Evolutionary conservation across 2,888 invertebrate species (phyloP).

Genomic region (Acronicta psi): DNA sequence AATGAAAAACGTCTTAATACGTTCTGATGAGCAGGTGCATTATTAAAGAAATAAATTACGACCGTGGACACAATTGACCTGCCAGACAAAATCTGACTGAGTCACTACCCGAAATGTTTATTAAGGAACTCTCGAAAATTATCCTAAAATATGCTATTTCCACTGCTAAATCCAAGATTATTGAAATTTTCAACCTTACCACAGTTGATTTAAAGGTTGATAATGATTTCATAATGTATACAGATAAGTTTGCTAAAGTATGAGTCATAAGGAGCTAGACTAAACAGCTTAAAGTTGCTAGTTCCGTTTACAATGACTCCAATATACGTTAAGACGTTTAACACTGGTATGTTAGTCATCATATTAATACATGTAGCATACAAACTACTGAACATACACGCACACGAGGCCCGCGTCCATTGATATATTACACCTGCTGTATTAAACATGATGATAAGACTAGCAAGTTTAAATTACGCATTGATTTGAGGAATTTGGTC

Average conservation of each 20-base stretch:
- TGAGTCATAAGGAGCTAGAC: slow-evolving; percentile 54
- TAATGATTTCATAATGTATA: not conserved
- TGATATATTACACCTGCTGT: not conserved
- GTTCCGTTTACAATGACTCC: slow-evolving; percentile 74
- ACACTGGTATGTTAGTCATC: slow-evolving; percentile 50
- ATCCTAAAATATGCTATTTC: slow-evolving; percentile 5
- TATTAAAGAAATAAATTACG: slow-evolving; percentile 21
- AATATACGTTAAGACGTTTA: slow-evolving; percentile 65
- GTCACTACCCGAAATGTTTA: slow-evolving; percentile 45
- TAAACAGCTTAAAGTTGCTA: slow-evolving; percentile 65
- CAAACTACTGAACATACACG: slow-evolving; percentile 23
- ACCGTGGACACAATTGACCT: slow-evolving; percentile 48
- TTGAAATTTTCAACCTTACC: slow-evolving; percentile 33
- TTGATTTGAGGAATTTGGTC: too few species aligned
- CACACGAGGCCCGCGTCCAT: not conserved
- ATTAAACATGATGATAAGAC: not conserved
- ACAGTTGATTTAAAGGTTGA: not conserved
- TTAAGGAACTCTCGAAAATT: slow-evolving; percentile 40
- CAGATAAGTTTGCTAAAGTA: slow-evolving; percentile 6
- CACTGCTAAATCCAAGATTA: not conserved
- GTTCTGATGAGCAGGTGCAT: slow-evolving; percentile 22
- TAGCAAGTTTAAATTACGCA: not conserved
- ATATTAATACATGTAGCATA: slow-evolving; percentile 26
- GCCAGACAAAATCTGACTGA: slow-evolving; percentile 53
- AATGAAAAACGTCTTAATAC: not conserved